phyloP scores from a whole-genome alignment of 2,888 invertebrate genomes.

The Spialia ferax region DNA sequence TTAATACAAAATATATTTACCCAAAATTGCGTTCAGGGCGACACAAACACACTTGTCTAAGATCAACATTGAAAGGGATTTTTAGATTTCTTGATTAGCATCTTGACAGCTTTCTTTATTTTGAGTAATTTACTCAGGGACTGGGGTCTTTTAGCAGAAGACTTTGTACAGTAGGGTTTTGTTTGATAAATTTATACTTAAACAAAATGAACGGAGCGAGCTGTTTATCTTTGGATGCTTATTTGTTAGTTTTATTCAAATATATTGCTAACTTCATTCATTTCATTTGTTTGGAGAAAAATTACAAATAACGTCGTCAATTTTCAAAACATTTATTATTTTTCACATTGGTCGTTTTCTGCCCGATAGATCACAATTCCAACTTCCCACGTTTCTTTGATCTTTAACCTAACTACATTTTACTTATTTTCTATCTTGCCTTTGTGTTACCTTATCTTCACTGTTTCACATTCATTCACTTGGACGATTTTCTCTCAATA shows the following conservation, averaged over 20 bases:
- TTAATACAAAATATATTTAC: constrained; percentile 84
- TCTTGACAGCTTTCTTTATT: constrained; percentile 84
- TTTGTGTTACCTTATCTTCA: constrained; percentile 45
- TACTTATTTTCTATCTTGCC: constrained; percentile 47
- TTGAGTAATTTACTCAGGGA: constrained; percentile 40
- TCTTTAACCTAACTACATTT: constrained; percentile 52
- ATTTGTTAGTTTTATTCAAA: background rate
- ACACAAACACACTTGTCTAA: constrained; percentile 80
- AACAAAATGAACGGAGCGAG: constrained; percentile 43
- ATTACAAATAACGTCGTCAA: constrained; percentile 59
- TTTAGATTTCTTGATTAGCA: constrained; percentile 78
- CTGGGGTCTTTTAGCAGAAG: constrained; percentile 6
- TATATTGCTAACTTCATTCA: constrained; percentile 54
- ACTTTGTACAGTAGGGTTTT: constrained; percentile 11
- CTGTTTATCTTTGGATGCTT: background rate
- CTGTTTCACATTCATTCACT: constrained; percentile 51
- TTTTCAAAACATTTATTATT: constrained; percentile 83
- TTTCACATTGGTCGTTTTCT: constrained; percentile 81
- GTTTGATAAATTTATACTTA: constrained; percentile 18
- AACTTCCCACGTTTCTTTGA: constrained; percentile 57
- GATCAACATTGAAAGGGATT: constrained; percentile 72
- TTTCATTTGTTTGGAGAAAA: constrained; percentile 49
- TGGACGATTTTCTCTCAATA: constrained; percentile 66
- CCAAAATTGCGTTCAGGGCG: constrained; percentile 81
- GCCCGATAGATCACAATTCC: constrained; percentile 75